Evolutionary conservation across 2,888 invertebrate genomes (phyloP).

Genomic region (Calliphora vomitoria): DNA sequence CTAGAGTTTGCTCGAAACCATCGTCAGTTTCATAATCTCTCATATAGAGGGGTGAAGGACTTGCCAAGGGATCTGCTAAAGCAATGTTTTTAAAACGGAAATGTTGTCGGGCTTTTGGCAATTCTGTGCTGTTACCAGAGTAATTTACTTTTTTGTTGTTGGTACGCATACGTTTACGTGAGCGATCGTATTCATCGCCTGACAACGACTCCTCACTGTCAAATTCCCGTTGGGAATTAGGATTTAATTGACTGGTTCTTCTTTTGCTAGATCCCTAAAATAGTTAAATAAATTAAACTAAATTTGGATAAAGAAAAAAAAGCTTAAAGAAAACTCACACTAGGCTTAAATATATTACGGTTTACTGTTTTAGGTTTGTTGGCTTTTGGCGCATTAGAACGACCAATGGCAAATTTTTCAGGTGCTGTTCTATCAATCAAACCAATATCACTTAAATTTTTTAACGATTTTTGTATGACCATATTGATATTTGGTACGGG

Average conservation of each 20-base stretch:
- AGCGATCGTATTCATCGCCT: conserved; percentile 73
- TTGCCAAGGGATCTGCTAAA: neutral
- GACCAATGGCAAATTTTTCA: conserved; percentile 54
- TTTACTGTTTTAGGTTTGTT: neutral
- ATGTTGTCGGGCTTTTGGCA: conserved; percentile 73
- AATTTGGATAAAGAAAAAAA: neutral
- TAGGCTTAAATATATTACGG: conserved; percentile 62
- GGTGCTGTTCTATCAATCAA: conserved; percentile 65
- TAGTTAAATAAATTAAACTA: neutral
- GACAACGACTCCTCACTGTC: conserved; percentile 73
- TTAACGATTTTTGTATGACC: conserved; percentile 74
- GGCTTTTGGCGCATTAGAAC: conserved; percentile 2
- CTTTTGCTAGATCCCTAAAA: conserved; percentile 65
- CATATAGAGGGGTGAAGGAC: neutral
- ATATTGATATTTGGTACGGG: conserved; percentile 75
- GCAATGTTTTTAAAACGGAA: neutral
- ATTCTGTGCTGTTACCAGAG: conserved; percentile 53
- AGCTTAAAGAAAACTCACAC: conserved; percentile 56
- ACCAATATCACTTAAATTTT: conserved; percentile 74
- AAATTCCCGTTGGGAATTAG: conserved; percentile 65
- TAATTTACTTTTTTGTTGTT: conserved; percentile 71
- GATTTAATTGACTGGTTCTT: conserved; percentile 67
- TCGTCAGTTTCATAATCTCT: neutral
- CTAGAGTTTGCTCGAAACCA: neutral
- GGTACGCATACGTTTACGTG: conserved; percentile 74